Conservation (phyloP, 2,797 vertebrate species). For the Somateria mollissima region DNA sequence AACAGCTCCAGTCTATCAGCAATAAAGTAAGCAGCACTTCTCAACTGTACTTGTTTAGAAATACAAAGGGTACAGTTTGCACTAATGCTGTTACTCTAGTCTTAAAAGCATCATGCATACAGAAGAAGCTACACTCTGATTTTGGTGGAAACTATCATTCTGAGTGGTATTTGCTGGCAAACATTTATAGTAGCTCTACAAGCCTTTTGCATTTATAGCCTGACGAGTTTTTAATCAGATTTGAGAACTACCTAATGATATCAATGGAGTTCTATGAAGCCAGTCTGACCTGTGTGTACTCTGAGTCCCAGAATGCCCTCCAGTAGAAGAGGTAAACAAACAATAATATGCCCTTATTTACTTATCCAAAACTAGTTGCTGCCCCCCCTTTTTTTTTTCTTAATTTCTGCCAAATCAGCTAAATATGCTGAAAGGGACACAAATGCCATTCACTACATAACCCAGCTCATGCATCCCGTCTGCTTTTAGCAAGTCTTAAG, state of each 20-base stretch:
- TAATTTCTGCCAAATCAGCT: neutral
- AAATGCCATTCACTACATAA: neutral
- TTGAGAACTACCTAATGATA: neutral
- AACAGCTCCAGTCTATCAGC: neutral
- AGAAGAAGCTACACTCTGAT: neutral
- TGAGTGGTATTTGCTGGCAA: neutral
- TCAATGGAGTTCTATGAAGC: neutral
- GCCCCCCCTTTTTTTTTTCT: rapidly evolving
- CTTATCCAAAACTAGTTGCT: neutral
- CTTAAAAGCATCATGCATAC: neutral
- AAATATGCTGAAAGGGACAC: neutral
- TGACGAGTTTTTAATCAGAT: neutral
- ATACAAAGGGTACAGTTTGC: neutral
- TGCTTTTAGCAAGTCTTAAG: neutral
- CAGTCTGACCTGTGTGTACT: neutral
- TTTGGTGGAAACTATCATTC: neutral
- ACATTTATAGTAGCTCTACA: neutral
- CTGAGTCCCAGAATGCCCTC: neutral
- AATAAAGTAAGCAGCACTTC: neutral
- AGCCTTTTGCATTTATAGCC: neutral
- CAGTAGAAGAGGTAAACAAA: neutral
- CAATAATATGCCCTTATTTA: neutral
- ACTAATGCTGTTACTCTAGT: neutral
- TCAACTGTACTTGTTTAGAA: neutral
- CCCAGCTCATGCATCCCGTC: neutral